Conservation (phyloP, 2,888 invertebrate genomes). For the Quadroppia sp. region DNA sequence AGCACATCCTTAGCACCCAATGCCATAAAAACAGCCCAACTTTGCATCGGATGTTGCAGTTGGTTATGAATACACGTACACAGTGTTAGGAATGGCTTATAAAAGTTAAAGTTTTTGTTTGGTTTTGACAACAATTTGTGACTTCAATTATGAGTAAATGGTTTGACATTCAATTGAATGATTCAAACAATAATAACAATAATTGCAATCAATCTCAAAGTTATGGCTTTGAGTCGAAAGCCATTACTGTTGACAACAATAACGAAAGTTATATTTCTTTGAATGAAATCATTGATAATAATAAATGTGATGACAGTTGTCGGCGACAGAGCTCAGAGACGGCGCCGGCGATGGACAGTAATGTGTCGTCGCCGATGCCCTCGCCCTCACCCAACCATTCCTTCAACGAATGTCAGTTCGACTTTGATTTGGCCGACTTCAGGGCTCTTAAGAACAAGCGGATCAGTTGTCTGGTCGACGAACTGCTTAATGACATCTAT, state of each 20-base stretch:
- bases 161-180: conserved; percentile 28
- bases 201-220: not conserved
- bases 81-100: not conserved
- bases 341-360: not conserved
- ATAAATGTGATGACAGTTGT: not conserved
- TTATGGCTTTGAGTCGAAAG: too few relatives aligned
- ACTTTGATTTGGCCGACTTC: not conserved
- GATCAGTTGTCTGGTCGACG: conserved; percentile 31
- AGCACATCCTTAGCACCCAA: conserved; percentile 16
- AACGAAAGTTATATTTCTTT: too few relatives aligned
- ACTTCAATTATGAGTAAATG: conserved; percentile 22
- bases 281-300: too few relatives aligned
- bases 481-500: conserved; percentile 33
- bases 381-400: not conserved
- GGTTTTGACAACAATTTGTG: not conserved
- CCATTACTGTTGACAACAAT: too few relatives aligned
- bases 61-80: not conserved
- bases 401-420: not conserved
- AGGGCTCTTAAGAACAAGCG: not conserved
- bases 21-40: not conserved
- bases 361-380: not conserved
- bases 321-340: not conserved
- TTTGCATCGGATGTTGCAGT: not conserved
- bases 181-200: not conserved
- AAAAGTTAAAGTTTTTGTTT: not conserved